Base-by-base conservation (phyloP, 2,888 invertebrate genomes). In the Ormyrus pomaceus region DNA sequence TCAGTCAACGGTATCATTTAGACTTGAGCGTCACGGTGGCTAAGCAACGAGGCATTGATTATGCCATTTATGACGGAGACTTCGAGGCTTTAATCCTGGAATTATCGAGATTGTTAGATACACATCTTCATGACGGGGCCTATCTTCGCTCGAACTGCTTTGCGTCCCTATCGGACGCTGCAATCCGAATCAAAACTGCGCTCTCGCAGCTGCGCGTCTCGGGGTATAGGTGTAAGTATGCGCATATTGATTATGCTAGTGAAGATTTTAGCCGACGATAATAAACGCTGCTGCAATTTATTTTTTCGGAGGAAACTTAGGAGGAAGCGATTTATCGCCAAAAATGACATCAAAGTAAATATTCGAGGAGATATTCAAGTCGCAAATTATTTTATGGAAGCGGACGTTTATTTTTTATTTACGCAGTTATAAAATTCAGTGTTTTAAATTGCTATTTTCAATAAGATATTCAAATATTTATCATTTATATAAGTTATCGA, bases 81-180 rank as follows among this genome's bases (percentile, higher is more conserved):
- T 65, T 51, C 59, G 64, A 58, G 65, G 48, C 70, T 74, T 65
- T 81, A 70, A 74, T 78, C 70, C 77, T 66, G 65, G 69, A 77
- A 81, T 81, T 78, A 81, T 81, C 77, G 74, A 70, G 78, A 78
- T 77, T 66, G 71, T 81, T 81, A 81, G 74, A 81, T 74, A 81
- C 65, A 74, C 70, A 78, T 78, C 73, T 81, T 80, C 76, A 68
- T 76, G 66, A 71, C 55, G 51, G 34, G 76, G 59, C 64, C 64
- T 74, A 69, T 74, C 69, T 34, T 13, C 48, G 10, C 51, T 46
- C 34, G 46, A 11, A 58, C 50, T 71, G 48, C 53, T 64, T 48
- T 13, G 2, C 34, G 58, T 45, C n/a, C n/a, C 65, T 59, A 65
- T 53, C 65, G 62, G 8, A 9, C 46, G 46, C 59, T 68, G 48